Base-by-base conservation (phyloP, 2,797 vertebrate genomes). In the Crypturellus tataupa region DNA sequence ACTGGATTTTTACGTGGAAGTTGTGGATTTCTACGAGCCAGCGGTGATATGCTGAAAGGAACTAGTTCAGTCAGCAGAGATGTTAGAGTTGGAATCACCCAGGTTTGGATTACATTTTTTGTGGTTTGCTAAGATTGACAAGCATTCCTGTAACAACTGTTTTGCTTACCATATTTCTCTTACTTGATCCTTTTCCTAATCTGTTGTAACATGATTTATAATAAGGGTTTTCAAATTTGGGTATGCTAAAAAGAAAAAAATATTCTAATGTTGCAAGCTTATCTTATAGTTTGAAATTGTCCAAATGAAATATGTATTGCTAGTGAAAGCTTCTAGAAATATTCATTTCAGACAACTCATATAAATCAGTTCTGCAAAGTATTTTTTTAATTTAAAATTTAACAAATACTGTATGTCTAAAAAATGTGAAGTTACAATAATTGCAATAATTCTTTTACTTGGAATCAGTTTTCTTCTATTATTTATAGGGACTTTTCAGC, bases 31-130 rank as follows among this genome's bases (percentile, higher is more conserved):
- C 98, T 99, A 29, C 97, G 99, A 96, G 98, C 98, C 94, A 98
- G 99, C 55, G 99, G 99, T 5, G 99, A 99, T 97, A 98, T 99
- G 97, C 95, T 99, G 96, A 99, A 99, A 97, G 98, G 99, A 67
- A 98, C 97, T 29, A 98, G 98, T 96, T 98, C 98, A 12, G 98
- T 99, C 91, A 98, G 98, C 97, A 98, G 98, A 92, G 98, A 99
- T 81, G 95, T 99, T 94, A 98, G 98, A 92, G 97, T 99, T 79
- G 99, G 99, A 91, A 97, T 99, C 93, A 98, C 99, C 4, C 99
- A 99, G 99, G 99, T 99, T 92, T 64, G 96, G 91, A 70, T 96
- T 94, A 78, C 12, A 1, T 91, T 70, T 75, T 11, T 87, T 83
- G 29, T 2, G 14, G 21, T 80, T 85, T 84, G 79, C 31, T 94